Evolutionary conservation across 2,797 vertebrate genomes (phyloP).

Genomic region (Danio aesculapii): DNA sequence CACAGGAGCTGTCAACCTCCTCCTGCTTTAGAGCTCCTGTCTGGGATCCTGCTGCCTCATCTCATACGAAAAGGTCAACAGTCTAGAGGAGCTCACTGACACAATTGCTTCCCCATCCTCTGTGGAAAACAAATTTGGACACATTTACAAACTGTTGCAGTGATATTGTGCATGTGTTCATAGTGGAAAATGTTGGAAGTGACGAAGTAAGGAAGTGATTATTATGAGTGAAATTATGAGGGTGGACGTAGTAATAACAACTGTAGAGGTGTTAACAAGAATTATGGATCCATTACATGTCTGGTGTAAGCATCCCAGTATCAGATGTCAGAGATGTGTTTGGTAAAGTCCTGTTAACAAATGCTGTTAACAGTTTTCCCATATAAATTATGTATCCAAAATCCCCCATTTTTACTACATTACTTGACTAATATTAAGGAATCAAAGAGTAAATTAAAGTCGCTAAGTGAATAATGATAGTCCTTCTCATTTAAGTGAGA

Average conservation of each 20-base stretch:
- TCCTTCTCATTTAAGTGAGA: no score
- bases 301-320: not conserved
- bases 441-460: no score
- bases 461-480: no score
- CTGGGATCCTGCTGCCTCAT: slow-evolving; percentile 75
- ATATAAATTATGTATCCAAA: no score
- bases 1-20: slow-evolving; percentile 65
- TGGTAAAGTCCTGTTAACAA: no score
- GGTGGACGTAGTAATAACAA: not conserved
- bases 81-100: slow-evolving; percentile 72
- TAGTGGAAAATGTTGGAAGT: not conserved
- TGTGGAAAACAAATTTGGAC: slow-evolving; percentile 59
- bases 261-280: not conserved
- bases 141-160: slow-evolving; percentile 33
- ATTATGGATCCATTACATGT: not conserved
- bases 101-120: slow-evolving; percentile 80
- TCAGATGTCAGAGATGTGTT: not conserved
- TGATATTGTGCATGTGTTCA: not conserved
- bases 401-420: no score
- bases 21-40: slow-evolving; percentile 64
- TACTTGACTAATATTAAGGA: no score
- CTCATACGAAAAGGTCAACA: slow-evolving; percentile 81
- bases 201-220: no score
- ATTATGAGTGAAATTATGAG: not conserved
- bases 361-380: no score